Evolutionary conservation across 1,140 invertebrate genomes (phyloP).

Genomic region (Thalassaphorura encarpata): DNA sequence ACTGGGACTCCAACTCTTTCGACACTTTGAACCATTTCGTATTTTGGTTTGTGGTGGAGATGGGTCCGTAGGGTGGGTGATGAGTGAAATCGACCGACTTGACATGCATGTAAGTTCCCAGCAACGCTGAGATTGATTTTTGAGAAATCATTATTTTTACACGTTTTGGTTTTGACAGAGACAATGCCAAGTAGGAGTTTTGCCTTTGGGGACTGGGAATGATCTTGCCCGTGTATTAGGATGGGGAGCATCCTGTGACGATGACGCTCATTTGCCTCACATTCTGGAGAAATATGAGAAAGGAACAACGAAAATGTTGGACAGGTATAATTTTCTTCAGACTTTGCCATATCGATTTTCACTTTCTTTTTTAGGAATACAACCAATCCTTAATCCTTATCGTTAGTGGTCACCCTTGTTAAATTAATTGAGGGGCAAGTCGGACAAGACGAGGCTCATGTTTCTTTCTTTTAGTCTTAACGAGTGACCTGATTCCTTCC

Average conservation of each 20-base stretch:
- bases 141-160: conserved; percentile 2
- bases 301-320: conserved; percentile 90
- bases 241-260: conserved; percentile 92
- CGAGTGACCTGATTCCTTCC: too few species aligned
- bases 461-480: too few species aligned
- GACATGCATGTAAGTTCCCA: conserved; percentile 72
- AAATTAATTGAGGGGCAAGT: too few species aligned
- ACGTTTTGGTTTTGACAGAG: conserved; percentile 56
- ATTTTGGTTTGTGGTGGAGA: conserved; percentile 88
- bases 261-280: conserved; percentile 83
- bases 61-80: conserved; percentile 87
- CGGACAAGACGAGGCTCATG: too few species aligned
- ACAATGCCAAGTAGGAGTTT: conserved; percentile 80
- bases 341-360: not conserved
- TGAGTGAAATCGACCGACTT: conserved; percentile 82
- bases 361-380: too few species aligned
- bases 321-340: conserved; percentile 51
- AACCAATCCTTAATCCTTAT: too few species aligned
- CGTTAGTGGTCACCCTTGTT: too few species aligned
- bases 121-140: not conserved
- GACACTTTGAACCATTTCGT: conserved; percentile 81
- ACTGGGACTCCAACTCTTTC: conserved; percentile 76
- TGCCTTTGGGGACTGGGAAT: conserved; percentile 91
- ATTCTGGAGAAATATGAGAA: conserved; percentile 87
- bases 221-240: conserved; percentile 86